Conservation (phyloP, 1,140 invertebrate genomes). For the Psix sp. region DNA sequence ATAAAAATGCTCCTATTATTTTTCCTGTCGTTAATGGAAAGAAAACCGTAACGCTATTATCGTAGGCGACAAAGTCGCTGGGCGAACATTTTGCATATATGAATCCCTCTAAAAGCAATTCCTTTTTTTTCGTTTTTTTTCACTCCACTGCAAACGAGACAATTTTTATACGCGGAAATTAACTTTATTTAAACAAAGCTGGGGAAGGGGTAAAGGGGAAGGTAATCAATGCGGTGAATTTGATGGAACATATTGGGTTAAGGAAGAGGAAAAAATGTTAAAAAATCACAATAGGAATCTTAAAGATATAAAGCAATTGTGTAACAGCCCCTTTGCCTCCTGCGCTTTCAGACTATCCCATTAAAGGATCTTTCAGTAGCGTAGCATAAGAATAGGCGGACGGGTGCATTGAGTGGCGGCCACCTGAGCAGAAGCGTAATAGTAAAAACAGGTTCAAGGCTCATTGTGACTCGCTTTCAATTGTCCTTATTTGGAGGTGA, state of each 20-base stretch:
- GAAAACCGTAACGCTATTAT: conserved; percentile 15
- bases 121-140: neutral
- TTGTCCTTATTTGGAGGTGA: conserved; percentile 14
- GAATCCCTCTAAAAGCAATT: no score
- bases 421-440: conserved; percentile 37
- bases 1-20: conserved; percentile 28
- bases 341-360: conserved; percentile 38
- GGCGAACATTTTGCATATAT: neutral
- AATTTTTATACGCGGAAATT: no score
- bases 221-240: conserved; percentile 1
- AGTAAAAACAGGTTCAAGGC: conserved; percentile 26
- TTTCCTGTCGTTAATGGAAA: conserved; percentile 21
- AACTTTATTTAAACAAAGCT: neutral
- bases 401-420: conserved; percentile 40
- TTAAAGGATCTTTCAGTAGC: conserved; percentile 48
- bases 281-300: conserved; percentile 20
- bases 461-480: conserved; percentile 18
- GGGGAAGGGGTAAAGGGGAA: neutral
- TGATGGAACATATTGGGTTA: neutral
- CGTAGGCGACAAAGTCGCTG: neutral
- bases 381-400: conserved; percentile 48
- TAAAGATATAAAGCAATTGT: conserved; percentile 32
- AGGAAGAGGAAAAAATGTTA: conserved; percentile 6
- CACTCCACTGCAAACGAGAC: no score
- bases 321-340: conserved; percentile 29